Percentiles rank a stretch among this genome's conserved stretches.
phyloP scores from a whole-genome alignment of 1,140 invertebrate species.

The Scaptodrosophila lebanonensis region DNA sequence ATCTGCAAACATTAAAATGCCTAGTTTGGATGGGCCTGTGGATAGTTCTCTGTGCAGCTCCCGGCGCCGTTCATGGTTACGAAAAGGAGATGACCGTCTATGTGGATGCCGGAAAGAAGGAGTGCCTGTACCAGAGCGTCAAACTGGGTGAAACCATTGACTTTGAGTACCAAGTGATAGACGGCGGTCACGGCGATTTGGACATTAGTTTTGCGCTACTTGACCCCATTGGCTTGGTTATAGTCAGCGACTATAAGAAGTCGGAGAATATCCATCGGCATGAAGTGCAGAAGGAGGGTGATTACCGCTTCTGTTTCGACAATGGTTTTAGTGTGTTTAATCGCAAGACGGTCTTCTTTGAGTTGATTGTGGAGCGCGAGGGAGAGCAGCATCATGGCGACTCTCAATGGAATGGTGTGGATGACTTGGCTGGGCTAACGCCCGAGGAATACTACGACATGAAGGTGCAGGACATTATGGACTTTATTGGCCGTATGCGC shows the following conservation, averaged over 20 bases:
- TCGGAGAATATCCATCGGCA: constrained; percentile 83
- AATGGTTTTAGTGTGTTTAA: constrained; percentile 89
- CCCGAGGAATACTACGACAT: constrained; percentile 81
- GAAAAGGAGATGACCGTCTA: constrained; percentile 84
- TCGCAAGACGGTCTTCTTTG: constrained; percentile 89
- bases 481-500: constrained; percentile 80
- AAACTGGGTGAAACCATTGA: constrained; percentile 82
- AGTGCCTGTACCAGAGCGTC: constrained; percentile 84
- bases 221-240: constrained; percentile 81
- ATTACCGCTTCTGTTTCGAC: constrained; percentile 90
- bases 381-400: constrained; percentile 73
- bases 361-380: constrained; percentile 83
- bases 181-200: constrained; percentile 85
- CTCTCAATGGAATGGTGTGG: constrained; percentile 78
- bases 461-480: constrained; percentile 82
- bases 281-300: constrained; percentile 80
- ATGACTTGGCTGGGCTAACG: constrained; percentile 69
- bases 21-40: too few species aligned
- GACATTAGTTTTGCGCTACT: constrained; percentile 86
- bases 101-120: constrained; percentile 82
- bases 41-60: too few species aligned
- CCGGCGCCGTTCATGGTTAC: constrained; percentile 40
- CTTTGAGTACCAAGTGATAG: constrained; percentile 88
- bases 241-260: constrained; percentile 84
- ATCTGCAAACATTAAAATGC: too few species aligned